Evolutionary conservation across 2,888 invertebrate species (phyloP).

Genomic region (Meliscaeva auricollis): DNA sequence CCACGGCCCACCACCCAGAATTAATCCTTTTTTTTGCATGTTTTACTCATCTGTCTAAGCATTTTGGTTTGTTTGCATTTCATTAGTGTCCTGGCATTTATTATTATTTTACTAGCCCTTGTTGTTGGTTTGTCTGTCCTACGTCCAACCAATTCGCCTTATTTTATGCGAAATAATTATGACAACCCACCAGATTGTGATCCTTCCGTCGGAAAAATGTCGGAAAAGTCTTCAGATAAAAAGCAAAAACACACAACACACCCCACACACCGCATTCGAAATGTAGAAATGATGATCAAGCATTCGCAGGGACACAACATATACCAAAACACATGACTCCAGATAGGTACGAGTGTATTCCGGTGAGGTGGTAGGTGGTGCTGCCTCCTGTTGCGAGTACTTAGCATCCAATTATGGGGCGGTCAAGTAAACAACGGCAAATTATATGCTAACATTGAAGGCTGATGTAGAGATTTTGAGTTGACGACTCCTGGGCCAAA

Average conservation of each 20-base stretch:
- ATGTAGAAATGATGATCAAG: conserved; percentile 56
- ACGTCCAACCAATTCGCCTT: conserved; percentile 9
- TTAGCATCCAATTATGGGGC: conserved; percentile 80
- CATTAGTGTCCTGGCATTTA: conserved; percentile 72
- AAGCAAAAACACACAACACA: conserved; percentile 46
- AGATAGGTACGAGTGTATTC: not conserved
- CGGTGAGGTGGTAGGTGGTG: conserved; percentile 1
- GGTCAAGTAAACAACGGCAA: conserved; percentile 81
- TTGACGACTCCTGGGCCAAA: conserved; percentile 10
- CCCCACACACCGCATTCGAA: not conserved
- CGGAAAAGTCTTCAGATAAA: conserved; percentile 31
- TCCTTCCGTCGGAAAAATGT: conserved; percentile 44
- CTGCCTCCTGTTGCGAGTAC: conserved; percentile 76
- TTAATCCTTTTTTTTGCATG: conserved; percentile 48
- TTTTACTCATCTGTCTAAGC: conserved; percentile 61
- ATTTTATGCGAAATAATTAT: conserved; percentile 51
- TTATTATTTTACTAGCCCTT: conserved; percentile 54
- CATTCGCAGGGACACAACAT: conserved; percentile 12
- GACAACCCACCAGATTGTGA: conserved; percentile 62
- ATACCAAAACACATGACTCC: not conserved
- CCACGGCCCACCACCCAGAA: conserved; percentile 7
- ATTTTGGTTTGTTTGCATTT: conserved; percentile 73
- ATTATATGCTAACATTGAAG: conserved; percentile 79
- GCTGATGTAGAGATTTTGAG: conserved; percentile 55
- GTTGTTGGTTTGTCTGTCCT: not conserved